Evolutionary conservation across 2,888 invertebrate genomes (phyloP).

Genomic region (Drosophila planitibia): DNA sequence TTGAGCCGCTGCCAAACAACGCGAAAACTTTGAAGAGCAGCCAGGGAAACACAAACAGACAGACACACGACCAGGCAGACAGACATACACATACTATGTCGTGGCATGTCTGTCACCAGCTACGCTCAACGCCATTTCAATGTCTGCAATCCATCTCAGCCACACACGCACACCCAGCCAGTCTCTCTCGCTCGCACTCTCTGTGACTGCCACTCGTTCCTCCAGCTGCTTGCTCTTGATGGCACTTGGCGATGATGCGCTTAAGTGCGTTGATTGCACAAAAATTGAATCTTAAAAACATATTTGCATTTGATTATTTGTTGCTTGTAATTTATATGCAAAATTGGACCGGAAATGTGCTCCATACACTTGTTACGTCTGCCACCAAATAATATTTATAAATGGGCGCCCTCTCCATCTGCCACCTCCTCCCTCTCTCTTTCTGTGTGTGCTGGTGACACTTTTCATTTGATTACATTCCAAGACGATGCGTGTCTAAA

Average conservation of each 20-base stretch:
- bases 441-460: slow-evolving; percentile 52
- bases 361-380: slow-evolving; percentile 33
- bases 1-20: slow-evolving; percentile 59
- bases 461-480: slow-evolving; percentile 65
- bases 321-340: slow-evolving; percentile 80
- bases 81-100: slow-evolving; percentile 2
- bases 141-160: slow-evolving; percentile 53
- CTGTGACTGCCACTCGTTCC: not conserved
- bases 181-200: not conserved
- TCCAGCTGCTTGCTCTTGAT: slow-evolving; percentile 8
- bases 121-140: slow-evolving; percentile 54
- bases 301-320: slow-evolving; percentile 82
- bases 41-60: slow-evolving; percentile 26
- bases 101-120: slow-evolving; percentile 34
- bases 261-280: slow-evolving; percentile 74
- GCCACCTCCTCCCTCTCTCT: not conserved
- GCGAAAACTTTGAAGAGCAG: slow-evolving; percentile 54
- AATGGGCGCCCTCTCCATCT: slow-evolving; percentile 6
- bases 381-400: slow-evolving; percentile 43
- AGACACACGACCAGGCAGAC: not conserved
- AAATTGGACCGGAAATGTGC: slow-evolving; percentile 63
- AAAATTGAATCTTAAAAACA: slow-evolving; percentile 78
- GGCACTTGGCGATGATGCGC: slow-evolving; percentile 53
- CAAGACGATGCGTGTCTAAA: slow-evolving; percentile 17
- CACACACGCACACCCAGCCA: not conserved